Percentiles rank a stretch among this genome's conserved stretches.
Evolutionary conservation across 2,888 invertebrate genomes (phyloP).

Genomic region (Schizaphis graminum): DNA sequence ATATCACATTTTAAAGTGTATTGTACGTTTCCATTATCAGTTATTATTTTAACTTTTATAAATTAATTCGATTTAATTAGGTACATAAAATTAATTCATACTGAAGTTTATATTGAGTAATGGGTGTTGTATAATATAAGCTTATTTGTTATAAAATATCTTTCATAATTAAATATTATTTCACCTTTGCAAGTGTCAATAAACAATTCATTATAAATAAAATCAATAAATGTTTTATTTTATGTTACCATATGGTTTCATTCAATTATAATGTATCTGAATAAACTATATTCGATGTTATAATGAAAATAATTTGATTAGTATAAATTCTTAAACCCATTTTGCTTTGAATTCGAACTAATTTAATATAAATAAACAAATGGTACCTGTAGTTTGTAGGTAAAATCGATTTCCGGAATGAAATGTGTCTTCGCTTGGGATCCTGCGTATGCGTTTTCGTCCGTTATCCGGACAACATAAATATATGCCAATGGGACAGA

Average conservation of each 20-base stretch:
- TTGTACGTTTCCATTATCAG: neutral
- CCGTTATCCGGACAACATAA: constrained; percentile 49
- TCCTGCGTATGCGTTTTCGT: constrained; percentile 6
- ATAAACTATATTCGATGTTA: neutral
- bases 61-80: neutral
- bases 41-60: neutral
- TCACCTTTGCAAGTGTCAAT: neutral
- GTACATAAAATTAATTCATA: neutral
- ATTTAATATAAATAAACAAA: neutral
- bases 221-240: constrained; percentile 27
- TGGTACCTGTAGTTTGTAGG: neutral
- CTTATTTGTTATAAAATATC: neutral
- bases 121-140: neutral
- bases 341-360: neutral
- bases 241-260: neutral
- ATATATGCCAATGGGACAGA: constrained; percentile 50
- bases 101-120: neutral
- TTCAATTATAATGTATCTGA: constrained; percentile 4
- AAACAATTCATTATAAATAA: neutral
- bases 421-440: neutral
- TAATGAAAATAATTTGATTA: neutral
- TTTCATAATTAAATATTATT: neutral
- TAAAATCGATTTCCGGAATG: neutral
- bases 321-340: neutral
- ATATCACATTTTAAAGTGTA: neutral